phyloP scores from a whole-genome alignment of 2,113 vertebrate species.

The Rhabdomys dilectus region DNA sequence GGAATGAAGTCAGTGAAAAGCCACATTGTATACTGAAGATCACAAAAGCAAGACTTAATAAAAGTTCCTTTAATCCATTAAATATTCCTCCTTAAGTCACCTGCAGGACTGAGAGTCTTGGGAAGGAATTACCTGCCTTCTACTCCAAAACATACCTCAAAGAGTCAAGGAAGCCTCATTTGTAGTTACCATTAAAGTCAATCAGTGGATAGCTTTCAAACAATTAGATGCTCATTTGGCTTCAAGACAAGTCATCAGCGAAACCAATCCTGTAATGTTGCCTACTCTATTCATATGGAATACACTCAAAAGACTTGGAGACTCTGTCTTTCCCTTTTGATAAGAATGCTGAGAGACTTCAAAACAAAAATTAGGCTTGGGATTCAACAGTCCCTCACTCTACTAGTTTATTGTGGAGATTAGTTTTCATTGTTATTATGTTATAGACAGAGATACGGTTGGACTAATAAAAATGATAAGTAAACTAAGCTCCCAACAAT shows the following conservation, averaged over 20 bases:
- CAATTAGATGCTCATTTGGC: not conserved
- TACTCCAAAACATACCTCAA: constrained; percentile 7
- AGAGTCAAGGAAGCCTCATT: not conserved
- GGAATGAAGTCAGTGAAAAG: not conserved
- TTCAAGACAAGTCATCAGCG: not conserved
- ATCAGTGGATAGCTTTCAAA: constrained; percentile 53
- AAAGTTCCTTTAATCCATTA: not conserved
- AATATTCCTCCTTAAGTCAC: not conserved
- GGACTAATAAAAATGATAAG: not conserved
- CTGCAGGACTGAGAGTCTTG: not conserved
- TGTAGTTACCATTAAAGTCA: not conserved
- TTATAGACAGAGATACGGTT: not conserved
- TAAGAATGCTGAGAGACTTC: not conserved
- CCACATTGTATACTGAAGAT: not conserved
- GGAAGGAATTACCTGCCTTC: not conserved
- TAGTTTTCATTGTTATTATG: not conserved
- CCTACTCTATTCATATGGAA: not conserved
- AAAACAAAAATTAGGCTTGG: not conserved
- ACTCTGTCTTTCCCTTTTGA: not conserved
- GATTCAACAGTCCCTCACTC: not conserved
- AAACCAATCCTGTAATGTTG: not conserved
- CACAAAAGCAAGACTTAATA: not conserved
- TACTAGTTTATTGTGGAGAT: not conserved
- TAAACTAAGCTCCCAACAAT: not conserved
- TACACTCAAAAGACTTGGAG: not conserved